These are phyloP conservation scores for Callinectes sapidus DNA, from an alignment of 2,888 invertebrate genomes.

Conservation along the genomic window DNA sequence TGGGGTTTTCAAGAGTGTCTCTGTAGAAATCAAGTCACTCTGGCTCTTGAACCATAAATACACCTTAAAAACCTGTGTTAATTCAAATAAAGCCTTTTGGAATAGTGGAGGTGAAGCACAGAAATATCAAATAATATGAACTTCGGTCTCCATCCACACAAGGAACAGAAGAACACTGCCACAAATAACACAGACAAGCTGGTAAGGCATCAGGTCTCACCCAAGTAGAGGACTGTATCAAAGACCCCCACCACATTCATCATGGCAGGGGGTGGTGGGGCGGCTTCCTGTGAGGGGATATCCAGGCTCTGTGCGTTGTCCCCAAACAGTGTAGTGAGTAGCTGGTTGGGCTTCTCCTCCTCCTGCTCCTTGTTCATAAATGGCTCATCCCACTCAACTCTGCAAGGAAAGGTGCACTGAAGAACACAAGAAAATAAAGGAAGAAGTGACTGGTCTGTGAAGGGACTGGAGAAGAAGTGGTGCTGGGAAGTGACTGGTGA, in stretches of 20 bases:
- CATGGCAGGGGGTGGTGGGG: slow-evolving; percentile 64
- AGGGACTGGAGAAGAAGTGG: too few relatives aligned
- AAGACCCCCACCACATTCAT: slow-evolving; percentile 61
- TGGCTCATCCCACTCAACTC: slow-evolving; percentile 53
- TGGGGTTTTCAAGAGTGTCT: too few relatives aligned
- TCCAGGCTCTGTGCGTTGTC: slow-evolving; percentile 57
- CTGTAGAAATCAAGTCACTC: too few relatives aligned
- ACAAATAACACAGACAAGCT: too few relatives aligned
- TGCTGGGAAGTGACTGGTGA: too few relatives aligned
- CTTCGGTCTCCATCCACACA: too few relatives aligned
- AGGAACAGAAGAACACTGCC: too few relatives aligned
- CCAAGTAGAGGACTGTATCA: slow-evolving; percentile 60
- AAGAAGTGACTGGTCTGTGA: background rate
- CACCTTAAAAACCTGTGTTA: too few relatives aligned
- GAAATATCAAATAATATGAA: too few relatives aligned
- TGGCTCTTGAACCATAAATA: too few relatives aligned
- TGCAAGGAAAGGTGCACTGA: background rate
- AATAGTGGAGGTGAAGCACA: too few relatives aligned
- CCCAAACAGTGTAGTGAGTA: slow-evolving; percentile 50
- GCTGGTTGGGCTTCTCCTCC: background rate
- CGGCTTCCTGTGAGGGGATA: slow-evolving; percentile 47
- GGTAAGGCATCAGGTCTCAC: background rate
- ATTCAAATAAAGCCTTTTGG: too few relatives aligned
- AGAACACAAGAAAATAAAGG: background rate
- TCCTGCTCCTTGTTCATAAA: background rate